Base-by-base conservation (phyloP, 2,797 vertebrate genomes). In the Sebastolobus altivelis region DNA sequence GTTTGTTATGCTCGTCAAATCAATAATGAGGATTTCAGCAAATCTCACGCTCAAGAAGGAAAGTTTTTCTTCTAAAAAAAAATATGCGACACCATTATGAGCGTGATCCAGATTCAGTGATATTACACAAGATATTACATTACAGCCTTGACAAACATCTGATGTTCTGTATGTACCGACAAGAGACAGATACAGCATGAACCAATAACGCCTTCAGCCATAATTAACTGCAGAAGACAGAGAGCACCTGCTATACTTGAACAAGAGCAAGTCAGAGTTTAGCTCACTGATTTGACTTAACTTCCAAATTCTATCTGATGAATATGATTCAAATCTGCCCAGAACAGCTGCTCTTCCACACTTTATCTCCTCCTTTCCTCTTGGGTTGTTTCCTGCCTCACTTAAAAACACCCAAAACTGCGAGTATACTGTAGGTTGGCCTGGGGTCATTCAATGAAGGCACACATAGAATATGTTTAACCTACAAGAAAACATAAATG, bases 171-270 rank as follows among this genome's bases (percentile, higher is more conserved):
- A 72, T 49, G 69, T 69, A 60, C 75, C 33, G 52, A 78, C 79
- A 79, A 63, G 78, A 82, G 73, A 85, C 84, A 63, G 84, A 83
- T 81, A 75, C 85, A 77, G 77, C 75, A 66, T 76, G 79, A 81
- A 81, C 87, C 88, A 91, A 92, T 93, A 88, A 90, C 52, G 80
- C 86, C 81, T 82, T 93, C 80, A 82, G 85, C 83, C 76, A 76
- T 88, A 92, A 93, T 93, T 89, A 93, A 94, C 85, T 82, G 88
- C 69, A 83, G 77, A 81, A 92, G 87, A 91, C 75, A 27, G 77
- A 27, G 77, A 88, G 89, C 90, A 92, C 90, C 90, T 91, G 89
- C 89, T 91, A 70, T 67, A 85, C 87, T 85, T 79, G 52, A 89
- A 89, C 83, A 90, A 79, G 40, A 84, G 77, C 86, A 38, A 75